Conservation (phyloP, 1,140 invertebrate species). For the Diprion similis region DNA sequence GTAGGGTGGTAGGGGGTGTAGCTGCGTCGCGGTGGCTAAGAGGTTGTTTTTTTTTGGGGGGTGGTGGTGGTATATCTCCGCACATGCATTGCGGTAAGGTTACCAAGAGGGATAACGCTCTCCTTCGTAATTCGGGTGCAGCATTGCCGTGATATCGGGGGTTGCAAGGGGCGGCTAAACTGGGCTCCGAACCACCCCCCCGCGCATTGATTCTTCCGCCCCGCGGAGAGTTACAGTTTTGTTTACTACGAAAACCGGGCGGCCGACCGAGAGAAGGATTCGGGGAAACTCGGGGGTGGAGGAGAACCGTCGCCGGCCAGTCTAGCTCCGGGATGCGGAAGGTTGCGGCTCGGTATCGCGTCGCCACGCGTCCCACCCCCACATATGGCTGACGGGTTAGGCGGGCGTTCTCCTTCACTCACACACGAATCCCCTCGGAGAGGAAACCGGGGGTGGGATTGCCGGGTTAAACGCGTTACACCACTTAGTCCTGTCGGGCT, state of each 20-base stretch:
- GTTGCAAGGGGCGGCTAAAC: too few relatives aligned
- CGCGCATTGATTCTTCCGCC: slow-evolving; percentile 56
- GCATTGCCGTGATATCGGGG: too few relatives aligned
- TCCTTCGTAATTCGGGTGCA: neutral
- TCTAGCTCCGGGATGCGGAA: slow-evolving; percentile 43
- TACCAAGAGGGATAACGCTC: neutral
- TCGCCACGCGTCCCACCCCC: neutral
- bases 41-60: too few relatives aligned
- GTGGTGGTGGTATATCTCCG: neutral
- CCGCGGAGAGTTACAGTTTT: slow-evolving; percentile 62
- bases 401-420: too few relatives aligned
- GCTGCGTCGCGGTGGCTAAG: too few relatives aligned
- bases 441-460: too few relatives aligned
- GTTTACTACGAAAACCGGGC: slow-evolving; percentile 56
- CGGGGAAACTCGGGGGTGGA: neutral
- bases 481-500: slow-evolving; percentile 1
- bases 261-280: slow-evolving; percentile 3
- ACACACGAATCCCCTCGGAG: too few relatives aligned
- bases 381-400: too few relatives aligned
- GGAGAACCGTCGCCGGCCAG: slow-evolving; percentile 51
- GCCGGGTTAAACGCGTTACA: neutral
- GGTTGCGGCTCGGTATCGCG: slow-evolving; percentile 17
- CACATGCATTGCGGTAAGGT: neutral
- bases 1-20: too few relatives aligned
- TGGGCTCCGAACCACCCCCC: neutral